Conservation (phyloP, 2,113 vertebrate species). For the Parus major region DNA sequence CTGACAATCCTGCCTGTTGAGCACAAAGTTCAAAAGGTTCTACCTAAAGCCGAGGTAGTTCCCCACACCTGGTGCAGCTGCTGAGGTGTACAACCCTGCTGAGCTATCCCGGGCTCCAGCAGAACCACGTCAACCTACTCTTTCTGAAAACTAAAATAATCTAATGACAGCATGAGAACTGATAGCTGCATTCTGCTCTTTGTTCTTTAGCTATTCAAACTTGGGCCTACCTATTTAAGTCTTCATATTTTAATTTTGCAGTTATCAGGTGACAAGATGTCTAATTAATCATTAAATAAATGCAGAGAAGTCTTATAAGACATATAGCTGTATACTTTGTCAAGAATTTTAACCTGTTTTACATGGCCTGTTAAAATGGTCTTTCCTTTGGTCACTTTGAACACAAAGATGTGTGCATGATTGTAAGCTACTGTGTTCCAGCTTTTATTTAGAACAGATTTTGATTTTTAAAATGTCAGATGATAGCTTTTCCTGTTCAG, state of each 20-base stretch:
- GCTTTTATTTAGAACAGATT: neutral
- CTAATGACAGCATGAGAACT: neutral
- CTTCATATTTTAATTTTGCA: neutral
- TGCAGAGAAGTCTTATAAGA: neutral
- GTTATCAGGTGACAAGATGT: neutral
- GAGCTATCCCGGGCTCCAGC: too few relatives aligned
- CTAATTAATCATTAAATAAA: neutral
- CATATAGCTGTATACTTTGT: neutral
- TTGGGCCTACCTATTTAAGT: neutral
- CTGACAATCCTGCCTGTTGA: too few relatives aligned
- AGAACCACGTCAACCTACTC: neutral
- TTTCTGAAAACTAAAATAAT: neutral
- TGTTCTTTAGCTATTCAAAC: neutral
- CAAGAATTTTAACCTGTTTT: neutral
- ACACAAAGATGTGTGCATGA: neutral
- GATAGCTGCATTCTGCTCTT: neutral
- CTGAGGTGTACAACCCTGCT: too few relatives aligned
- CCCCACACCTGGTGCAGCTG: too few relatives aligned
- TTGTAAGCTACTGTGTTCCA: neutral
- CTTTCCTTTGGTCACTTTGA: neutral
- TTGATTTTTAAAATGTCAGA: neutral
- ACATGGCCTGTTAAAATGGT: neutral
- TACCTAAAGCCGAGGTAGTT: too few relatives aligned
- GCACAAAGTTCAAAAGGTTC: too few relatives aligned
- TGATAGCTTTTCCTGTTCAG: neutral